These are phyloP conservation scores for Colossoma macropomum DNA, from an alignment of 2,113 vertebrate genomes.

Conservation along the genomic window DNA sequence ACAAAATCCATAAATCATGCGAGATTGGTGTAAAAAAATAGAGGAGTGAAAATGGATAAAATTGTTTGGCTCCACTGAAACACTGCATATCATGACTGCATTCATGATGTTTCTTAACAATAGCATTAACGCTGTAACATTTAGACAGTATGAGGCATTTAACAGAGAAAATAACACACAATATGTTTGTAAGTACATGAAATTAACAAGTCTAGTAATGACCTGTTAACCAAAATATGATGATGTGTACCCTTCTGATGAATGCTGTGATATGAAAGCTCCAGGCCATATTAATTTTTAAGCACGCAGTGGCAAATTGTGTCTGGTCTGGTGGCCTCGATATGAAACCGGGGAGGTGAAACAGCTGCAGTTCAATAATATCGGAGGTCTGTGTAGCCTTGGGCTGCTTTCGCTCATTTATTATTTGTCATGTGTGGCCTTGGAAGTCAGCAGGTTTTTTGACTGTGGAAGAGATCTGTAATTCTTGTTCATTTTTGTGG, in stretches of 20 bases:
- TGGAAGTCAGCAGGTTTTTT: constrained; percentile 20
- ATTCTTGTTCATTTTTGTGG: constrained; percentile 14
- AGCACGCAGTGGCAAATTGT: constrained; percentile 19
- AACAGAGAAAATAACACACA: not conserved
- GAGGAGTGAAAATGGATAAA: not conserved
- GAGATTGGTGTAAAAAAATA: constrained; percentile 2
- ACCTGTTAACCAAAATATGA: constrained; percentile 7
- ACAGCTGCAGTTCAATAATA: constrained; percentile 41
- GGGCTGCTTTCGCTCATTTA: constrained; percentile 19
- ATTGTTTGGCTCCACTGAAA: not conserved
- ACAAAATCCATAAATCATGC: not conserved
- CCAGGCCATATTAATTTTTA: constrained; percentile 42
- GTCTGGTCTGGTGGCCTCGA: constrained; percentile 12
- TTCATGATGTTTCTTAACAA: not conserved
- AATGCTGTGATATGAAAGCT: constrained; percentile 3
- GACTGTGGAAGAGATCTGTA: not conserved
- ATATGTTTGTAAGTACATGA: not conserved
- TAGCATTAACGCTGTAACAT: not conserved
- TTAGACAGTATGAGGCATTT: not conserved
- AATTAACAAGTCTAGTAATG: not conserved
- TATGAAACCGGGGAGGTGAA: constrained; percentile 33
- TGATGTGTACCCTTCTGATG: not conserved
- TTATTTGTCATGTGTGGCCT: constrained; percentile 49
- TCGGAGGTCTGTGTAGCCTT: constrained; percentile 7
- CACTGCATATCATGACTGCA: not conserved